A percentile compares a stretch with the other conserved stretches of the same genome.
Conservation (phyloP, 2,888 invertebrate genomes). For the Muscina levida region DNA sequence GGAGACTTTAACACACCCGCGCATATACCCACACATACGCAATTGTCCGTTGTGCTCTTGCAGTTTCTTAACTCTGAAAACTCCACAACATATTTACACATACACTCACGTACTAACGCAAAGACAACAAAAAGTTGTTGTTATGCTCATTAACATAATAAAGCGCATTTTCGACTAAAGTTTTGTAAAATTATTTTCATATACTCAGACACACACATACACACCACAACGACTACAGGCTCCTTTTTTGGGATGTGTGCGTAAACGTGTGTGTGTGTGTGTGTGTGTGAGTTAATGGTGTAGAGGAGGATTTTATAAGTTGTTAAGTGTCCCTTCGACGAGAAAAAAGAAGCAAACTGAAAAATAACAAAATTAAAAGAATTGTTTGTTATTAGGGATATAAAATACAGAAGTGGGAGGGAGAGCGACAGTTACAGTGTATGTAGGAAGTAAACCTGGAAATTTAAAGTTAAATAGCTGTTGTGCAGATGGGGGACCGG, state of each 20-base stretch:
- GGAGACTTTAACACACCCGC: not conserved
- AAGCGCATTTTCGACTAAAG: conserved; percentile 52
- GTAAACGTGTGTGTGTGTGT: conserved; percentile 24
- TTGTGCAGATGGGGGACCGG: not conserved
- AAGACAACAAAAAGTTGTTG: conserved; percentile 27
- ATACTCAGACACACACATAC: conserved; percentile 3
- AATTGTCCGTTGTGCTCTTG: conserved; percentile 5
- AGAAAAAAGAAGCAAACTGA: conserved; percentile 28
- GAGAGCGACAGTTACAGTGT: not conserved
- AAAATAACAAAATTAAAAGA: conserved; percentile 51
- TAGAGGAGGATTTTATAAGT: conserved; percentile 56
- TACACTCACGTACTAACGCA: not conserved
- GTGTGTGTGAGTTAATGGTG: conserved; percentile 34
- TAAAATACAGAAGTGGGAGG: not conserved
- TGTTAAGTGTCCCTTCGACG: conserved; percentile 56
- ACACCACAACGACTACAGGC: too few species aligned
- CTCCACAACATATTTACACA: not conserved
- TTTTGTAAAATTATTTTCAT: conserved; percentile 42
- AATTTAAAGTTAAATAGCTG: conserved; percentile 13
- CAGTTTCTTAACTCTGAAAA: conserved; percentile 30
- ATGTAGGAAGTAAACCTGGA: not conserved
- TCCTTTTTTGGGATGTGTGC: not conserved
- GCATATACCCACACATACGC: not conserved
- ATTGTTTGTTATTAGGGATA: conserved; percentile 39
- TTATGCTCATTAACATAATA: conserved; percentile 57